phyloP scores from a whole-genome alignment of 2,888 invertebrate genomes.

The Clunio marinus region DNA sequence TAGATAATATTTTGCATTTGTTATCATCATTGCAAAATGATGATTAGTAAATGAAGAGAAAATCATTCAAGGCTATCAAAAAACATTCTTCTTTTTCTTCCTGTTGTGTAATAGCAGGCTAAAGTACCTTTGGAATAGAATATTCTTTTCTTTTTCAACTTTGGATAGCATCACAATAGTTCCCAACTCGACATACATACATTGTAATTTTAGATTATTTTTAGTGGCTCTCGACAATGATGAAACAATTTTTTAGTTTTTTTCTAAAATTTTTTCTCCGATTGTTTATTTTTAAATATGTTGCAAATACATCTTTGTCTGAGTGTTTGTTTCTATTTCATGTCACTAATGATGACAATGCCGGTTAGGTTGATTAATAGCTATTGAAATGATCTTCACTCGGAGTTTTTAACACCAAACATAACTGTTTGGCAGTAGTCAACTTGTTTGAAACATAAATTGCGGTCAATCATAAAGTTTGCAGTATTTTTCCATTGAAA shows the following conservation, averaged over 20 bases:
- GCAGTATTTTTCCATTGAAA: no score
- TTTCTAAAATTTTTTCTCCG: neutral
- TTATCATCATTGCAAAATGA: neutral
- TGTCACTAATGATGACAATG: neutral
- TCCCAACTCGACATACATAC: neutral
- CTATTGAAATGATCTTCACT: no score
- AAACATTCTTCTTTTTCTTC: neutral
- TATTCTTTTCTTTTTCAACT: neutral
- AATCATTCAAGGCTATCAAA: neutral
- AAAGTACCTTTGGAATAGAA: neutral
- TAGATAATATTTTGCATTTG: neutral
- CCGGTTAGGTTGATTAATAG: no score
- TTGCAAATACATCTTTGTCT: conserved; percentile 7
- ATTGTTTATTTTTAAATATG: conserved; percentile 4
- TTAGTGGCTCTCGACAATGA: conserved; percentile 9
- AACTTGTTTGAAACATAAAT: no score
- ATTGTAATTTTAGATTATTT: no score
- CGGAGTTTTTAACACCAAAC: no score
- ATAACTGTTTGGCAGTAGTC: no score
- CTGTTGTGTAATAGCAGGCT: neutral
- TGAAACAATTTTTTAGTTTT: neutral
- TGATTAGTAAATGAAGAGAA: neutral
- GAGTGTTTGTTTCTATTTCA: neutral
- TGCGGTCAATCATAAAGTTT: no score
- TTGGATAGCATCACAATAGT: neutral